Base-by-base conservation (phyloP, 2,888 invertebrate species). In the Eristalinus sepulchralis region DNA sequence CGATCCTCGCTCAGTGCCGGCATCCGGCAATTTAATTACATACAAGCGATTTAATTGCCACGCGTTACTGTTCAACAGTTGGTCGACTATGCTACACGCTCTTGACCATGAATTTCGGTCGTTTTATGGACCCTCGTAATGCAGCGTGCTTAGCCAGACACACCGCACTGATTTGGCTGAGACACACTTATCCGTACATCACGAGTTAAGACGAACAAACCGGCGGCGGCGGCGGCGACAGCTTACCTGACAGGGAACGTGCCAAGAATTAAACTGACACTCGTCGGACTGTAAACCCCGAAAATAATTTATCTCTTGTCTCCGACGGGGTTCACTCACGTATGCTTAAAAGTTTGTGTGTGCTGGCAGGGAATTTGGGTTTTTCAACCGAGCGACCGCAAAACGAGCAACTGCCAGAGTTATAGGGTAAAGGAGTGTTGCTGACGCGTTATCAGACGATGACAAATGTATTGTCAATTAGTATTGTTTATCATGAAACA, bases 21-120 rank as follows among this genome's bases (percentile, higher is more conserved):
- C 17, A 17, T 47, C 47, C 47, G 47, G 47, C 47, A 5, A 6
- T 47, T 47, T 47, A 47, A 47, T 47, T 47, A 47, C 47, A 13
- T 57, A 22, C 8, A 57, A 24, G 11, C 11, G 24, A 24, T 57
- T 57, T 57, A 24, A 57, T 57, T 57, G 24, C 57, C 24, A 36
- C 3, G n/a, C 31, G 47, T n/a, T 63, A 4, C 22, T 1, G 33
- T 34, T 53, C 33, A 17, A 71, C 39, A 20, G 71, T 39, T 53
- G 62, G 53, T 33, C 55, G 27, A 2, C 24, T 17, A 36, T 27
- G 27, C 24, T 57, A 47, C 24, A 55, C 27, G 27, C 55, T 27
- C 17, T 64, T 73, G 73, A 73, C 73, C 64, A 55, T 73, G 73
- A 73, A 64, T 36, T 36, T 17, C 47, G 47, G 1, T 47, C 3